Base-by-base conservation (phyloP, 2,888 invertebrate genomes). In the Hyposoter dolosus region DNA sequence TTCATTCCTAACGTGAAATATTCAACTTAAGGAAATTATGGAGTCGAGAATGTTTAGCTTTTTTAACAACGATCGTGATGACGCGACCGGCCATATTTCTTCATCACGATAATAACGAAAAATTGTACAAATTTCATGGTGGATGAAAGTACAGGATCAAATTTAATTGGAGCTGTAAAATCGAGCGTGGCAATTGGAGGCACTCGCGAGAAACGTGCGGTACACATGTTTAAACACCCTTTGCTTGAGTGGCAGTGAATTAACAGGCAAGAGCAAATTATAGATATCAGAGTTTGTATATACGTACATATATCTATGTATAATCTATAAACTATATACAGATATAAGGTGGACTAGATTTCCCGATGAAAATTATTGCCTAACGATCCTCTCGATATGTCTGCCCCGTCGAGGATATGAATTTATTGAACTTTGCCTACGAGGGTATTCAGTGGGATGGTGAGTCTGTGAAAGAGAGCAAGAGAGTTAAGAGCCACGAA, bases 381-480 rank as follows among this genome's bases (percentile, higher is more conserved):
- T 40, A 82, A 82, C 74, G 78, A 82, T 76, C 80, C 56, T 79
- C 75, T 79, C 56, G 76, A 79, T 75, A 82, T 85, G 75, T 79
- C 81, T 53, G 56, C 19, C 45, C 74, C 75, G 71, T 63, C 66
- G 28, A 35, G 65, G 79, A 79, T 82, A 82, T 82, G 47, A 82
- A 80, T 82, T 85, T 72, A 72, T 85, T 79, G 75, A 50, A 65
- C 71, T 79, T 19, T 65, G 23, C 23, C 15, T 15, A 17, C 12
- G 19, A 19, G 50, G 19, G 15, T 65, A 50, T 53, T 40, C 43
- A 71, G 43, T 69, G 17, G 35, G 53, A 53, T 10, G 3, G 12
- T 40, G 5, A n/a, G 45, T 87, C 87, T 88, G 89, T 80, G 81
- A 17, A 53, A 81, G n/a, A 9, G 12, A 50, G 60, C 32, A 28